Evolutionary conservation across 2,797 vertebrate genomes (phyloP), one percentile per base, ranked within the genome.

Genomic region (Tragelaphus oryx): DNA sequence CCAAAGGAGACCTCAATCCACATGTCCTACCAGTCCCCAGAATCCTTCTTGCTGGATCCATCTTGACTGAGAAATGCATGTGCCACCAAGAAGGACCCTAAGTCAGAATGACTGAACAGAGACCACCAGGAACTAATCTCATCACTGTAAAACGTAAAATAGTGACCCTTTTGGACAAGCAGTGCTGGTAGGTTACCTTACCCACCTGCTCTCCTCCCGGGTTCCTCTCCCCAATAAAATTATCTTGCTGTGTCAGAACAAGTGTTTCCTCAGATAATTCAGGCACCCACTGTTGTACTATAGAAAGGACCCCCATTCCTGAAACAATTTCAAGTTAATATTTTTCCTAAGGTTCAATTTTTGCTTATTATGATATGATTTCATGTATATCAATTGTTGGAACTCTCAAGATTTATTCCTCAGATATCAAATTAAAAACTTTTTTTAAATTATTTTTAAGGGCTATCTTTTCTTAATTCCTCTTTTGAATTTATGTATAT

Each of bases 171-270:
- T 22, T 44, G 37, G 37, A 12, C 37, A 24, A 44, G 22, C 12
- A 44, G 37, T 6, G 0, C 37, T 74, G 1, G 12, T 14, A 24
- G 22, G 37, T 44, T 41, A 41, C 68, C 68, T 74, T 14, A 74
- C 0, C 3, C 2, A 44, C 37, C 22, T 44, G 22, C 11, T 74
- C 6, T 74, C 22, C 20, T 41, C 22, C 11, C 0, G 2, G 37
- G 22, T 44, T 6, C 68, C 68, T 26, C 22, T 26, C 24, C 24
- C 37, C 37, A 44, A 4, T 44, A 74, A 44, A 44, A 44, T 41
- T 1, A 41, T 44, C 3, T 74, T 74, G 68, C 37, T 74, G 44
- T 44, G 41, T 74, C 24, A 44, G 13, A 24, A 74, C 6, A 71
- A 41, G 6, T 44, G 33, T 44, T 41, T 13, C 37, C 68, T 71